Evolutionary conservation across 2,888 invertebrate species (phyloP).

Genomic region (Crepidodera aurea): DNA sequence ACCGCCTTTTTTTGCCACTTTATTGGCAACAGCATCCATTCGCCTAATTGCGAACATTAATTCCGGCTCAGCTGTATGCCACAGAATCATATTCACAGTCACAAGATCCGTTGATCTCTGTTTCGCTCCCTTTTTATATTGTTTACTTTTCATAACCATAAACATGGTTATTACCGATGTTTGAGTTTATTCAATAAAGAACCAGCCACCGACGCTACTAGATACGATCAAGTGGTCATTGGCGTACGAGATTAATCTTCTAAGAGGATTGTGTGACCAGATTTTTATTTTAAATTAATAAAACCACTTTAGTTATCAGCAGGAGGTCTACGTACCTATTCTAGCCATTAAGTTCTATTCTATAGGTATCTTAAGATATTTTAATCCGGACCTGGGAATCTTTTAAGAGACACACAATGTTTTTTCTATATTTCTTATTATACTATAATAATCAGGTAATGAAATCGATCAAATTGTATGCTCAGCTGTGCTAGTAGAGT

Average conservation of each 20-base stretch:
- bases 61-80: neutral
- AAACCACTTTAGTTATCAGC: too few species aligned
- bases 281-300: too few species aligned
- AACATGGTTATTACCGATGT: conserved; percentile 28
- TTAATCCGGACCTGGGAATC: too few species aligned
- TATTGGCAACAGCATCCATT: conserved; percentile 24
- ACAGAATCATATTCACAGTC: conserved; percentile 24
- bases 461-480: too few species aligned
- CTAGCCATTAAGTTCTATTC: too few species aligned
- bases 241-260: neutral
- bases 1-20: conserved; percentile 5
- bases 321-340: too few species aligned
- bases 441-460: too few species aligned
- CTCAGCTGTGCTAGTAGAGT: too few species aligned
- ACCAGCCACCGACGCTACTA: conserved; percentile 8
- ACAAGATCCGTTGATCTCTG: conserved; percentile 26
- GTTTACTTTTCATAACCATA: conserved; percentile 29
- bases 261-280: too few species aligned
- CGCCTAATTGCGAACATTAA: conserved; percentile 20
- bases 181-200: conserved; percentile 26
- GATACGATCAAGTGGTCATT: neutral
- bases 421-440: too few species aligned
- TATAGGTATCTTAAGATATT: too few species aligned
- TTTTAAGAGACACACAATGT: too few species aligned
- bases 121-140: conserved; percentile 26